These are phyloP conservation scores for Albula goreensis DNA, from an alignment of 2,113 vertebrate genomes.

Conservation along the genomic window DNA sequence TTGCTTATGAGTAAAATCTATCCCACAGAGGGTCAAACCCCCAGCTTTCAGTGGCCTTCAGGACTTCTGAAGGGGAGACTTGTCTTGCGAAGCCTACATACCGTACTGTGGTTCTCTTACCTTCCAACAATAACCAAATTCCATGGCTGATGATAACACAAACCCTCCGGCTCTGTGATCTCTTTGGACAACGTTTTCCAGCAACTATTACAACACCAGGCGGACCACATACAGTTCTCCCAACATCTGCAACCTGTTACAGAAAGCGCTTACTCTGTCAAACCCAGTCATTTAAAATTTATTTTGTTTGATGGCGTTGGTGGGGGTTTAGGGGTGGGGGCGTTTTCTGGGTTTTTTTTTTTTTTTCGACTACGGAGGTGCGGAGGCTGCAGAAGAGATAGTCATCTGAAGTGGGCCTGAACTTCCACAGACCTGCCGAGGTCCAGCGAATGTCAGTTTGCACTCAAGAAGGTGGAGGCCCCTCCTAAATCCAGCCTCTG, in stretches of 20 bases:
- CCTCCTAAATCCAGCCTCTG: neutral
- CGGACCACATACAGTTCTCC: slow-evolving; percentile 50
- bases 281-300: slow-evolving; percentile 55
- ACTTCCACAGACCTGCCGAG: neutral
- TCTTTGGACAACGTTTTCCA: slow-evolving; percentile 55
- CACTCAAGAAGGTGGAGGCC: neutral
- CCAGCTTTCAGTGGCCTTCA: neutral
- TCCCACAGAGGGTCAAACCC: neutral
- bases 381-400: neutral
- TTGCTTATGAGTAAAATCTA: neutral
- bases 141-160: slow-evolving; percentile 45
- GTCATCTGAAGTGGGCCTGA: neutral
- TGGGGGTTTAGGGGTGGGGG: neutral
- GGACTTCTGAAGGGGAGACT: neutral
- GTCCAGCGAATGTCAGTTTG: neutral
- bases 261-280: slow-evolving; percentile 52
- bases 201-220: slow-evolving; percentile 43
- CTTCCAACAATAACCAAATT: slow-evolving; percentile 64
- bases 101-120: slow-evolving; percentile 40
- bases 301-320: slow-evolving; percentile 39
- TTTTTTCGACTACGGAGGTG: slow-evolving; percentile 1
- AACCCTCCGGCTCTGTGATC: slow-evolving; percentile 36
- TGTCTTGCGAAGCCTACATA: slow-evolving; percentile 5
- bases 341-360: neutral
- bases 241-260: slow-evolving; percentile 65